Base-by-base conservation (phyloP, 1,140 invertebrate species). In the Zaprionus kolodkinae region DNA sequence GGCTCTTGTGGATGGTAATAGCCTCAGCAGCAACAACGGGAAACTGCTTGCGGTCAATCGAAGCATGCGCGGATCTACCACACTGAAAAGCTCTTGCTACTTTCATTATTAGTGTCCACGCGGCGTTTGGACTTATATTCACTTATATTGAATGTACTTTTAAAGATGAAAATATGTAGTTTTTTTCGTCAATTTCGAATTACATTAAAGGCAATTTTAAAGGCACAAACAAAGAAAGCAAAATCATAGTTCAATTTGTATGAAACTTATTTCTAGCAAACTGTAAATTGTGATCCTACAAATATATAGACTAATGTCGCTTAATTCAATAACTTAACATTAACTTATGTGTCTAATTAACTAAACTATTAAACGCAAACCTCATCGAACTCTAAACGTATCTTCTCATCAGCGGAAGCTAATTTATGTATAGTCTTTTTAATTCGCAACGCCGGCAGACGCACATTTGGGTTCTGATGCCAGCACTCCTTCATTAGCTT, bases 401-500 rank as follows among this genome's bases (percentile, higher is more conserved):
- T 93, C 73, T 94, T 93, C 79, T 94, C 93, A 79, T 95, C 95
- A 65, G 93, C 94, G 75, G 94, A 94, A 45, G 96, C 96, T 76
- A 98, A 93, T 93, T 97, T 97, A 36, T 96, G 93, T 21, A 99
- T 94, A 40, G 97, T 97, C 93, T 99, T 99, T 93, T 98, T 99
- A 40, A 99, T 96, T 81, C 98, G 94, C 52, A 99, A 94, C 27
- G 97, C 96, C 33, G 98, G 97, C 55, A 99, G 93, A 59, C 98
- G 95, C 9, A 97, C 98, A 62, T 96, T 96, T 6, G 98, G 95
- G 93, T 98, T 98, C 60, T 96, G 96, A 93, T 98, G 97, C 98
- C 98, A 99, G 92, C 98, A 99, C 93, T 99, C 98, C 64, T 95
- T 95, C 96, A 99, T 99, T 52, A 99, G 89, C 91, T 96, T 96